Base-by-base conservation (phyloP, 2,113 vertebrate species). In the Ibidorhyncha struthersii region DNA sequence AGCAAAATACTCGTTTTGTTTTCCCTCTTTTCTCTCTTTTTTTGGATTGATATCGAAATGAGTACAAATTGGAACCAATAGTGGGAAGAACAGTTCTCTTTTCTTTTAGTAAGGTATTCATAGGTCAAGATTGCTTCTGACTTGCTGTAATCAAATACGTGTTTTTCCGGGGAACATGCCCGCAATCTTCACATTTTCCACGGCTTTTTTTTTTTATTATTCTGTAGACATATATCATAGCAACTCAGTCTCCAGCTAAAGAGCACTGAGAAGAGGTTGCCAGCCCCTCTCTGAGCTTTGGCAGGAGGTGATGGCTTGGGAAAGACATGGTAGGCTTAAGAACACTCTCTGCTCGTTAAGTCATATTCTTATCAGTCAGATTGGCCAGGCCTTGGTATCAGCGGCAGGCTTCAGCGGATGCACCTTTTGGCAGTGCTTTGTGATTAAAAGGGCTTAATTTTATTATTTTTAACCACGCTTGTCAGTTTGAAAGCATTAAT, bases 391-490 rank as follows among this genome's bases (percentile, higher is more conserved):
- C 66, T 50, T 61, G 87, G 36, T 65, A 59, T 34, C 77, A 26
- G 13, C 41, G 59, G 78, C 84, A 87, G 25, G 18, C 82, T 72
- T 43, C 82, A 43, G 1, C 5, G 11, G 62, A 66, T 82, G 80
- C 58, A 91, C 77, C 86, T 96, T 90, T 93, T 96, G 85, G 86
- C 93, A 73, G 45, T 26, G 70, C 32, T 65, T 87, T 77, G 73
- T 89, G 81, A 85, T 89, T 83, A 70, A 82, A 91, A 76, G 8
- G 66, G 40, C 38, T 87, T 93, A 43, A 87, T 90, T 97, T 94
- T 80, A 94, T 96, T 96, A 73, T 90, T 96, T 96, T 90, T 85
- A 96, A 95, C 69, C 72, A 45, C 49, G 23, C 71, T 36, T 94
- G 93, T 89, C 91, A 83, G 63, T 83, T 89, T 85, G 87, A 90